Base-by-base conservation (phyloP, 2,797 vertebrate genomes). In the Mus caroli region DNA sequence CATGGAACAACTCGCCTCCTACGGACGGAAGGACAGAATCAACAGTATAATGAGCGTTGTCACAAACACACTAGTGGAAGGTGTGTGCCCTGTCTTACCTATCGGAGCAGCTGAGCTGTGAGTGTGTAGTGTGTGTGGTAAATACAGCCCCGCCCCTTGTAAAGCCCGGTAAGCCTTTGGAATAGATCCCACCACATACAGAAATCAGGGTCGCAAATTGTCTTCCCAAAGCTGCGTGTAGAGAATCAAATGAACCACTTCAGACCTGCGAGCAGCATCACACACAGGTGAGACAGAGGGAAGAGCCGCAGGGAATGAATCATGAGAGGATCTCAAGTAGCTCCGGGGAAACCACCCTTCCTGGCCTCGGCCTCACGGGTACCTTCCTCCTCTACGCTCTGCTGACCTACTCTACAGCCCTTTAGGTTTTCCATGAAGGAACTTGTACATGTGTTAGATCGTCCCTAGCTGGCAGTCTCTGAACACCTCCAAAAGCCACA, bases 51-150 rank as follows among this genome's bases (percentile, higher is more conserved):
- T 99, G 99, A 99, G 99, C 0, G 99, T 99, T 0, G 95, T 99
- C 98, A 99, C 99, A 88, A 99, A 99, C 98, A 99, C 99, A 0
- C 99, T 99, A 22, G 97, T 99, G 7, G 99, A 99, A 98, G 99
- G 99, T 99, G 99, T 98, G 97, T 98, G 75, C 40, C 58, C 40
- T 71, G 69, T 4, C 31, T 0, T 8, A 14, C 26, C 31, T 43
- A 0, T 37, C 60, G 15, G 34, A 24, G 20, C 88, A 64, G 2
- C 80, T 86, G 46, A 78, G 58, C 52, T 50, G 52, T 2, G 58
- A 76, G 79, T 78, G 64, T 28, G 5, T 80, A 6, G 12, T 62
- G 19, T 89, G 46, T 11, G 6, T 91, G 69, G 34, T 26, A 77
- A 88, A 90, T 64, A 50, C 40, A 64, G 46, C 37, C 37, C 37